Evolutionary conservation across 2,113 vertebrate genomes (phyloP).

Genomic region (Calcarius ornatus): DNA sequence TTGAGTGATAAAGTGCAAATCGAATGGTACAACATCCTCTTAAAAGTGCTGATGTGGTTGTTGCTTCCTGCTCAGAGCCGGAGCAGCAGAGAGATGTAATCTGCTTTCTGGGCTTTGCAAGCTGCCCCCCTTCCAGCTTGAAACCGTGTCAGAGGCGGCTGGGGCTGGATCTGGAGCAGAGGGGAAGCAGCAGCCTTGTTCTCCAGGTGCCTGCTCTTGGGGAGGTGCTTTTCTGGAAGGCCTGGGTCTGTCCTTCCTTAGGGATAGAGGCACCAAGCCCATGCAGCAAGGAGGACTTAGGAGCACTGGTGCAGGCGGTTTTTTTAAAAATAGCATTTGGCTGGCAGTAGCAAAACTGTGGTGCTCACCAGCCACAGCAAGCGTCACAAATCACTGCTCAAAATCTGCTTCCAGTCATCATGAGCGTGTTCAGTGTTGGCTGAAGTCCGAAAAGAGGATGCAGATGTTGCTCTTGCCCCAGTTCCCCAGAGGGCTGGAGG

Average conservation of each 20-base stretch:
- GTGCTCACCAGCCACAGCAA: neutral
- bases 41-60: neutral
- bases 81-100: neutral
- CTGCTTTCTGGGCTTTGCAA: neutral
- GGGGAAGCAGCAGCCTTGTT: neutral
- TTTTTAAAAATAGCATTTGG: neutral
- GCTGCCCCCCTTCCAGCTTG: accelerated
- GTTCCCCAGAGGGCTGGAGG: neutral
- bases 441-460: neutral
- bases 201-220: neutral
- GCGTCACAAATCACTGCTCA: neutral
- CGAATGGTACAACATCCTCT: neutral
- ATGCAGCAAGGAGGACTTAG: neutral
- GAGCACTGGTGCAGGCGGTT: neutral
- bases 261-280: neutral
- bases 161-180: neutral
- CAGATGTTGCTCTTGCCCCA: neutral
- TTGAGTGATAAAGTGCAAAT: neutral
- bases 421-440: neutral
- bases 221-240: neutral
- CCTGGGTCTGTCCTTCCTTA: neutral
- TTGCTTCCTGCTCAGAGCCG: neutral
- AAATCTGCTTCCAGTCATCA: neutral
- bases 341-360: neutral
- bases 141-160: neutral